Conservation (phyloP, 2,797 vertebrate species). For the Xenops minutus region DNA sequence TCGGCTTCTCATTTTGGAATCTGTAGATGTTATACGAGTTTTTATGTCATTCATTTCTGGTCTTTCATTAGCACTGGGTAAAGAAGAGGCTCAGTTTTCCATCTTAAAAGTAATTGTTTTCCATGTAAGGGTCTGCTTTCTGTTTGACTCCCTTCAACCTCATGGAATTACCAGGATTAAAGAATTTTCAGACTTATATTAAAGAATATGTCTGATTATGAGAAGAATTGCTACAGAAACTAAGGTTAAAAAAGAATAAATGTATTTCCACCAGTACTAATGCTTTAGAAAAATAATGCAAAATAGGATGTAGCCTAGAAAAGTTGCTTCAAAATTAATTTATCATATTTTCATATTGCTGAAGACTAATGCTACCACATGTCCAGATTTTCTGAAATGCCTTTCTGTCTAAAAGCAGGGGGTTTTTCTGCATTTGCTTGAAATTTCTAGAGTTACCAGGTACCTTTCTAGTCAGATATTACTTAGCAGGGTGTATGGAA, state of each 20-base stretch:
- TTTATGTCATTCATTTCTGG: conserved; percentile 19
- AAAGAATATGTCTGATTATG: neutral
- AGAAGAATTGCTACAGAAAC: neutral
- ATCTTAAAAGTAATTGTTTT: neutral
- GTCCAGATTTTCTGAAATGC: neutral
- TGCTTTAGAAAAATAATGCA: neutral
- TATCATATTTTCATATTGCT: neutral
- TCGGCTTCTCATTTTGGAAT: neutral
- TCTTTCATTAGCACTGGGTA: neutral
- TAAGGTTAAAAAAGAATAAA: neutral
- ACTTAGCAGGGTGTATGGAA: neutral
- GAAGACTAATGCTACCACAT: neutral
- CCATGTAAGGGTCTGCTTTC: neutral
- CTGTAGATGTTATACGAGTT: neutral
- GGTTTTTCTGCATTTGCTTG: neutral
- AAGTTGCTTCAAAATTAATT: neutral
- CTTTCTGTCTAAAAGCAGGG: neutral
- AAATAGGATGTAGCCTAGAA: neutral
- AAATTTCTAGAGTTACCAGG: neutral
- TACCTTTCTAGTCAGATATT: neutral
- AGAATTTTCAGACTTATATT: neutral
- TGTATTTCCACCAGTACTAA: neutral
- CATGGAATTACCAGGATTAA: neutral
- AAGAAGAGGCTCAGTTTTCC: neutral
- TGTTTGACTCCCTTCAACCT: neutral